Base-by-base conservation (phyloP, 1,140 invertebrate species). In the Dendrolimus kikuchii region DNA sequence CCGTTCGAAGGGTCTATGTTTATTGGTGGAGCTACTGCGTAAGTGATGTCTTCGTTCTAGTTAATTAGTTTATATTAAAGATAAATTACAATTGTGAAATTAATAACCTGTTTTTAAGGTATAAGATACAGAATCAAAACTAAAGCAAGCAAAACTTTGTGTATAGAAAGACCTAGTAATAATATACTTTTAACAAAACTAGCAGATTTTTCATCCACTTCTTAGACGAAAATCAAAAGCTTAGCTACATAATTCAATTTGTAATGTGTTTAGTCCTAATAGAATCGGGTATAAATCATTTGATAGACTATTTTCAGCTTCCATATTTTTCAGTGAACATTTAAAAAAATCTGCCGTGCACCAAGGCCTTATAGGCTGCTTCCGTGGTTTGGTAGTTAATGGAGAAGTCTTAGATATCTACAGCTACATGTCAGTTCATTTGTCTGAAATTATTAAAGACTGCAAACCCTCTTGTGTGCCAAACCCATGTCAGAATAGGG, bases 391-490 rank as follows among this genome's bases (percentile, higher is more conserved):
- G 40, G 94, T 96, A 0, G 95, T 98, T 8, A 98, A 98, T 74
- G 94, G 95, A 10, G 93, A 95, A 87, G 94, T 96, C 55, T 77
- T 97, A 38, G 95, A 98, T 74, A 95, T 98, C 59, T 95, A 96
- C 76, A 94, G 94, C 68, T 96, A 97, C 81, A 96, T 96, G 94
- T 96, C 94, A n/a, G 94, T 96, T 50, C 94, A 95, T 81, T 85
- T 95, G 42, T 95, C 94, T 42, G 94, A 96, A 85, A 96, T 98
- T 53, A 95, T 96, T 42, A 95, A 94, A 78, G 95, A 96, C 74
- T 98, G 96, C 74, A 95, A 95, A 74, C 95, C 96, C 5, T 96
- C 95, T 0, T 98, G 96, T 86, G 95, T 96, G 62, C 95, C 96
- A 0, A 96, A 97, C 76, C 96, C 96, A 23, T 98, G 96, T 80